Conservation (phyloP, 2,797 vertebrate species). For the Anniella stebbinsi region DNA sequence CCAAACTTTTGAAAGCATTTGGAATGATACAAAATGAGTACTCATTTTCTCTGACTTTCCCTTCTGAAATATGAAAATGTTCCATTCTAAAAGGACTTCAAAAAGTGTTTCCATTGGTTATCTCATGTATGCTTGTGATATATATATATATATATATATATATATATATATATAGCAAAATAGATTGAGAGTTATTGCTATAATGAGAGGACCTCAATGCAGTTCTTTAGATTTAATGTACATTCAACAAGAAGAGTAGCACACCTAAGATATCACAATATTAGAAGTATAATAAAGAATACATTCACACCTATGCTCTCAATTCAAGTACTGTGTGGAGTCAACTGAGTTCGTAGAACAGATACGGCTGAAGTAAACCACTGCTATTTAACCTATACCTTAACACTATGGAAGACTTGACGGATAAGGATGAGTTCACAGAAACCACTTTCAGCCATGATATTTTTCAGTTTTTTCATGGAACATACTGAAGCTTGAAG, state of each 20-base stretch:
- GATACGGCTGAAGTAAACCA: background rate
- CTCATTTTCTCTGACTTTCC: background rate
- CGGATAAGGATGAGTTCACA: background rate
- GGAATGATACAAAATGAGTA: background rate
- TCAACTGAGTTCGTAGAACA: background rate
- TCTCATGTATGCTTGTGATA: background rate
- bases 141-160: too few relatives aligned
- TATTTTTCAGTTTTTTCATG: too few relatives aligned
- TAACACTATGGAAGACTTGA: background rate
- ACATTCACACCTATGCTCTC: background rate
- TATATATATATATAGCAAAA: too few relatives aligned
- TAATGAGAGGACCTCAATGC: background rate
- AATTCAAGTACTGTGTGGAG: background rate
- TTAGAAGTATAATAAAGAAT: background rate
- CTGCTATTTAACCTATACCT: too few relatives aligned
- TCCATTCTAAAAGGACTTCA: background rate
- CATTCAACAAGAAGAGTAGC: background rate
- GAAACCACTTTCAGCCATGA: background rate
- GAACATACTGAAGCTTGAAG: background rate
- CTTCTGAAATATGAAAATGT: background rate
- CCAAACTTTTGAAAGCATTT: conserved; percentile 9
- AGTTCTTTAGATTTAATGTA: background rate
- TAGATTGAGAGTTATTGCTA: background rate
- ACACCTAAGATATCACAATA: background rate
- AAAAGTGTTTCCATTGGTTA: background rate